Conservation (phyloP, 2,888 invertebrate genomes). For the Acanthoscelides obtectus region DNA sequence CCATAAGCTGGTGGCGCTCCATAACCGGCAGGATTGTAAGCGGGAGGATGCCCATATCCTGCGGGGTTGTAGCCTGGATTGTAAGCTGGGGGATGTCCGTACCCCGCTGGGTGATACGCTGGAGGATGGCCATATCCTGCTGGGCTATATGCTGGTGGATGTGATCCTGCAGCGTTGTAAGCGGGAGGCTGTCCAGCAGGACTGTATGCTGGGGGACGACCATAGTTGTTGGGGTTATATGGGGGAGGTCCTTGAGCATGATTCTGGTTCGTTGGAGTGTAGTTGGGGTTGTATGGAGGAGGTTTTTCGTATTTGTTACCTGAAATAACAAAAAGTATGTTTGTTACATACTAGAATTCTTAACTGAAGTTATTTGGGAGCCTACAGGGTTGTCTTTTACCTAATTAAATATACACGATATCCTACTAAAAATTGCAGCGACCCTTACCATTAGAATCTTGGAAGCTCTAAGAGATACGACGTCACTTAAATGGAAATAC, state of each 20-base stretch:
- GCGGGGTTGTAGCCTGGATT: conserved; percentile 11
- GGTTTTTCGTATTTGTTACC: conserved; percentile 1
- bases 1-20: conserved; percentile 14
- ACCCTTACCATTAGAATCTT: no score
- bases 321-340: not conserved
- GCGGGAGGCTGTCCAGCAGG: conserved; percentile 20
- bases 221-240: not conserved
- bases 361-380: no score
- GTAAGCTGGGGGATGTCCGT: conserved; percentile 15
- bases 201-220: not conserved
- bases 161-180: conserved; percentile 21
- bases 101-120: conserved; percentile 18
- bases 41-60: conserved; percentile 28
- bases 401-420: no score
- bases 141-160: conserved; percentile 25
- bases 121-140: conserved; percentile 24
- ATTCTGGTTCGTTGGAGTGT: not conserved
- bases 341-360: not conserved
- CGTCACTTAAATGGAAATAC: no score
- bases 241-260: not conserved
- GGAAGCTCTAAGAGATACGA: no score
- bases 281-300: not conserved
- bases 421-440: no score
- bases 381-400: no score
- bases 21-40: conserved; percentile 19